Percentiles rank a stretch among this genome's conserved stretches.
These are phyloP conservation scores for Drosophila parthenogenetica DNA, from an alignment of 2,888 invertebrate genomes.

Conservation along the genomic window DNA sequence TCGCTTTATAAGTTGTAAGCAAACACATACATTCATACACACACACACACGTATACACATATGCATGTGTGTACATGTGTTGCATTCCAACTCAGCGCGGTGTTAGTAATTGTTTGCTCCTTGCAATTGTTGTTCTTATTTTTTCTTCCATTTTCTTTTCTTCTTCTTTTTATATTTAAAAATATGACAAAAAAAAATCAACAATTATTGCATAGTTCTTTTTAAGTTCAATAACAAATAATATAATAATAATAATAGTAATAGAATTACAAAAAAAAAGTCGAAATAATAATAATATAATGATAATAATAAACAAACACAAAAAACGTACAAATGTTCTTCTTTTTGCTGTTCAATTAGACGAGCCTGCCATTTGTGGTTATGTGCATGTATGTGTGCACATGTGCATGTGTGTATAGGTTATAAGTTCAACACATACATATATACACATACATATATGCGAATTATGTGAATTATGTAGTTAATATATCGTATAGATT, in stretches of 20 bases:
- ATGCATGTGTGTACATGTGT: conserved; percentile 2
- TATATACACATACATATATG: conserved; percentile 1
- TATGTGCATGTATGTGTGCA: conserved; percentile 26
- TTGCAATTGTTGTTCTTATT: conserved; percentile 40
- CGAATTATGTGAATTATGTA: background rate
- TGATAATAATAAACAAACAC: conserved; percentile 63
- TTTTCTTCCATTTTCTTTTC: conserved; percentile 12
- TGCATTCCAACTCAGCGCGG: conserved; percentile 49
- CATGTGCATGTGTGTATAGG: no score
- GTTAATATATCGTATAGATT: conserved; percentile 41
- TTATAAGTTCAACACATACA: no score
- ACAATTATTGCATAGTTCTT: conserved; percentile 73
- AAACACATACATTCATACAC: conserved; percentile 13
- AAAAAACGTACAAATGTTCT: conserved; percentile 60
- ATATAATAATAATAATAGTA: conserved; percentile 53
- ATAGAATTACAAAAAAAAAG: conserved; percentile 53
- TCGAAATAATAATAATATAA: conserved; percentile 48
- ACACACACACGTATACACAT: conserved; percentile 1
- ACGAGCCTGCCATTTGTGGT: conserved; percentile 73
- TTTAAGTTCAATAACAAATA: conserved; percentile 74
- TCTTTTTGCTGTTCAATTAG: conserved; percentile 60
- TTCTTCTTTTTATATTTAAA: conserved; percentile 41
- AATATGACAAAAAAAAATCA: conserved; percentile 71
- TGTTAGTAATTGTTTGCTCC: conserved; percentile 50
- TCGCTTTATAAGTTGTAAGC: conserved; percentile 39